A percentile compares a stretch with the other conserved stretches of the same genome.
These are phyloP conservation scores for Hemicentrotus pulcherrimus DNA, from an alignment of 35 echinoderm and acorn worm species.

Conservation along the genomic window DNA sequence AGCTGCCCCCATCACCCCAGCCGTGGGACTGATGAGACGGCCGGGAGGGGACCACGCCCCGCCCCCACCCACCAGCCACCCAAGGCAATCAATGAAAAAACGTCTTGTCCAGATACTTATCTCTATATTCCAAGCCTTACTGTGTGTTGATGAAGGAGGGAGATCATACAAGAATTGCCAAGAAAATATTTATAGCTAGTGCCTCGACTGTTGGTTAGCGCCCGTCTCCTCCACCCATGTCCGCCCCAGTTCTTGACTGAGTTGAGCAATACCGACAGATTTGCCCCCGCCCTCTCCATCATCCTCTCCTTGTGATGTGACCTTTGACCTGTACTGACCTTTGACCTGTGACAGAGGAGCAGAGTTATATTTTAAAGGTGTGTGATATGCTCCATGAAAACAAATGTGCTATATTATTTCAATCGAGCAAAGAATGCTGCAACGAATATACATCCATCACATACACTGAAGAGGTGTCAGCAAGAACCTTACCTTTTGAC, in stretches of 20 bases:
- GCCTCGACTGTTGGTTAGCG: not conserved
- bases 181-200: conserved; percentile 18
- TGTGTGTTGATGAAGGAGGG: not conserved
- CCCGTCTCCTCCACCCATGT: not conserved
- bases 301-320: not conserved
- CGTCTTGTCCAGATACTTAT: conserved; percentile 23
- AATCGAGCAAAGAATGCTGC: not conserved
- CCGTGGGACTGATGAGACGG: conserved; percentile 88
- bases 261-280: not conserved
- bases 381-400: not conserved
- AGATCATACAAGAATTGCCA: not conserved
- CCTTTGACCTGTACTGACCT: not conserved
- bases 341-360: not conserved
- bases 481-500: not conserved
- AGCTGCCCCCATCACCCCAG: conserved; percentile 96
- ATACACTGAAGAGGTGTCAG: not conserved
- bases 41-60: not conserved
- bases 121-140: conserved; percentile 39
- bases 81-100: not conserved
- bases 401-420: not conserved
- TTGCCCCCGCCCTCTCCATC: not conserved
- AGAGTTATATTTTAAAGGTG: conserved; percentile 5
- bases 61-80: conserved; percentile 7
- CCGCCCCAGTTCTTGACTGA: not conserved
- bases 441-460: not conserved